These are phyloP conservation scores for Aldabrachelys gigantea DNA, from an alignment of 2,113 vertebrate species.

Conservation along the genomic window DNA sequence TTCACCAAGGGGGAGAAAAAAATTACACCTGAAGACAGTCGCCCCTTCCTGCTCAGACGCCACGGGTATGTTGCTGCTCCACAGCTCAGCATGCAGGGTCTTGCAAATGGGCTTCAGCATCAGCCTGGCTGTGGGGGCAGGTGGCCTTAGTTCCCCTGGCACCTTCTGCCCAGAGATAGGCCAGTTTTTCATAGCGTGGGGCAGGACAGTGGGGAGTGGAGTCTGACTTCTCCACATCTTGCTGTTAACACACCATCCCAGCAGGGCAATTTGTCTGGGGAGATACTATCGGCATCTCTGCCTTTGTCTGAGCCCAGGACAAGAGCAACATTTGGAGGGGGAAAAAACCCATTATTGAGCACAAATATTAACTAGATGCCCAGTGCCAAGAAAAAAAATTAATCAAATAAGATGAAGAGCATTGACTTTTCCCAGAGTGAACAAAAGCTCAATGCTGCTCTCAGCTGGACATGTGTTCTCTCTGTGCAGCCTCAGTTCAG, in stretches of 20 bases:
- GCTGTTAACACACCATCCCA: not conserved
- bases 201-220: not conserved
- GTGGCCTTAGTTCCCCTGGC: not conserved
- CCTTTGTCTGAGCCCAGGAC: slow-evolving; percentile 15
- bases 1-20: fast-evolving
- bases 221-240: not conserved
- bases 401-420: slow-evolving; percentile 58
- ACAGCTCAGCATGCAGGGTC: not conserved
- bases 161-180: not conserved
- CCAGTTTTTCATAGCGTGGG: not conserved
- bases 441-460: slow-evolving; percentile 93
- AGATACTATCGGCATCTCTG: not conserved
- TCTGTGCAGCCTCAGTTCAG: slow-evolving; percentile 60
- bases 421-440: slow-evolving; percentile 57
- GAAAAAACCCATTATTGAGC: slow-evolving; percentile 24
- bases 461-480: slow-evolving; percentile 87
- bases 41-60: not conserved
- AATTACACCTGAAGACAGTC: not conserved
- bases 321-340: slow-evolving; percentile 47
- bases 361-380: slow-evolving; percentile 65
- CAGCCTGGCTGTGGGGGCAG: not conserved
- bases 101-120: not conserved
- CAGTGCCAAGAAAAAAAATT: slow-evolving; percentile 41
- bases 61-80: not conserved
- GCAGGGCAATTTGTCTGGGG: not conserved